Evolutionary conservation across 2,113 vertebrate species (phyloP).

Genomic region (Aplodontia rufa): DNA sequence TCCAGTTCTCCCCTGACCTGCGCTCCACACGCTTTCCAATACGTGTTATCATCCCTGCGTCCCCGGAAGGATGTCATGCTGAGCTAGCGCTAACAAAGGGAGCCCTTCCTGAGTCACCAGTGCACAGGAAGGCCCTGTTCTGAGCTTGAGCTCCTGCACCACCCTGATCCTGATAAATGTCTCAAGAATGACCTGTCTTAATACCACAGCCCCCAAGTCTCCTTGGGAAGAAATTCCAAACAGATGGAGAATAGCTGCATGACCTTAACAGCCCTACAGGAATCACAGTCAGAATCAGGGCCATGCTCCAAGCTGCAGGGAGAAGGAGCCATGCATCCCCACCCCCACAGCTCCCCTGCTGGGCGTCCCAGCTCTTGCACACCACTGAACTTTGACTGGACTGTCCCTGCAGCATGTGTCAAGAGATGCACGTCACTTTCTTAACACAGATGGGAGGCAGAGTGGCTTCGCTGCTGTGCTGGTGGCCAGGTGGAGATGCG

Average conservation of each 20-base stretch:
- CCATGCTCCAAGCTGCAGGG: fast-evolving
- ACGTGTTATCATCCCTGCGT: neutral
- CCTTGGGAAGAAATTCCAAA: fast-evolving
- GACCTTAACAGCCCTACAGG: too few species aligned
- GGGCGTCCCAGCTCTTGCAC: fast-evolving
- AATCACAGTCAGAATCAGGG: too few species aligned
- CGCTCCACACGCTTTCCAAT: fast-evolving
- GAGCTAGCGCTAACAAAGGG: neutral
- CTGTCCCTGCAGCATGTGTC: neutral
- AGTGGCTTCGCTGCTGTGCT: too few species aligned
- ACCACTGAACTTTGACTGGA: neutral
- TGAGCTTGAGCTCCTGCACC: neutral
- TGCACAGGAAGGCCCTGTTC: fast-evolving
- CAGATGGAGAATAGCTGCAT: too few species aligned
- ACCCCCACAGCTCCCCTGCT: neutral
- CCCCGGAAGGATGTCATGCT: neutral
- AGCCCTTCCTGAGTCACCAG: too few species aligned
- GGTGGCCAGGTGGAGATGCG: neutral
- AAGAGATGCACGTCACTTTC: too few species aligned
- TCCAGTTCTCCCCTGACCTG: fast-evolving
- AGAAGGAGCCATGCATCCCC: fast-evolving
- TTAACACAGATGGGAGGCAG: neutral
- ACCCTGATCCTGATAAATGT: neutral
- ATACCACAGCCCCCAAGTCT: fast-evolving
- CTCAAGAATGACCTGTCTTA: neutral